Base-by-base conservation (phyloP, 2,888 invertebrate genomes). In the Tiphia femorata region DNA sequence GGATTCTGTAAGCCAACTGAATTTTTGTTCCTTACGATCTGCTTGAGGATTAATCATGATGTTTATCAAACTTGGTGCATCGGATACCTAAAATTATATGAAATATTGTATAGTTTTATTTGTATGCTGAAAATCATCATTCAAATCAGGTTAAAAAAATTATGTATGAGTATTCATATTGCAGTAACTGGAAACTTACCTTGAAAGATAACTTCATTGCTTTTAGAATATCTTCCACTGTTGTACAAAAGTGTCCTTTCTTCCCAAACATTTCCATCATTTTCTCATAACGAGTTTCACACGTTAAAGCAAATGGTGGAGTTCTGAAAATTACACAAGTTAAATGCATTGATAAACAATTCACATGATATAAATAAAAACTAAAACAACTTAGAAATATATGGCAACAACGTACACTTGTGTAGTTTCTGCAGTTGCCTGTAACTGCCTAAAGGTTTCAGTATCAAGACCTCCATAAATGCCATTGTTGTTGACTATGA, bases 401-500 rank as follows among this genome's bases (percentile, higher is more conserved):
- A n/a, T n/a, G n/a, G n/a, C n/a, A n/a, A n/a, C n/a, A n/a, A 47
- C 88, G 86, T 87, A 96, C 95, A 90, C 89, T 80, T 91, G 87
- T 1, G 93, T 87, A 38, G 92, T 84, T 64, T 94, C 92, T 8
- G 91, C 92, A 47, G 87, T 86, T 2, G 86, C 86, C 73, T 91
- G 90, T 38, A 95, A 86, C 40, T 90, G 89, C 30, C 88, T 85
- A 84, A 91, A 93, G 6, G 90, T 89, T 16, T 94, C 92, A 61
- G 88, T 86, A 75, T 93, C 92, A 60, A 97, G 87, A 4, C 98
- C 98, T 46, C 92, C 89, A 80, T 95, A 95, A 77, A 98, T 98
- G 17, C 98, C 98, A 79, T 93, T 96, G 86, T 98, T 98, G 84
- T 98, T 98, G 4, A 98, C 91, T 59, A 98, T 91, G 2, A 98